Percentiles rank a stretch among this genome's conserved stretches.
phyloP scores from a whole-genome alignment of 2,888 invertebrate species.

The Papilio demoleus region DNA sequence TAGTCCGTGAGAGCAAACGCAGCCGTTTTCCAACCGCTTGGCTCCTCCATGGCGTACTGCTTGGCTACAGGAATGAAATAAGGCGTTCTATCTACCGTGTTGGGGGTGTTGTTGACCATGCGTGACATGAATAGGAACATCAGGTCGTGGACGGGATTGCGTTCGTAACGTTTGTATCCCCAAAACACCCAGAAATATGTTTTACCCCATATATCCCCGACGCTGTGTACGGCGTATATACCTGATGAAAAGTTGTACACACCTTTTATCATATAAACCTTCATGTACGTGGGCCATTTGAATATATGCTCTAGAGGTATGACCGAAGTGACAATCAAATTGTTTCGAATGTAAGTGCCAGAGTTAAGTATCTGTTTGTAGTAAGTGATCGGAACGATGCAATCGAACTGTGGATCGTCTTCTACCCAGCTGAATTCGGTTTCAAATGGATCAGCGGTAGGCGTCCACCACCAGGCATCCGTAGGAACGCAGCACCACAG shows the following conservation, averaged over 20 bases:
- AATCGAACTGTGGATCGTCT: constrained; percentile 34
- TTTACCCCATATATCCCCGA: constrained; percentile 32
- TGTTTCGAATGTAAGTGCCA: constrained; percentile 17
- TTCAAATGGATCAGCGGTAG: background rate
- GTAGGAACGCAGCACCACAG: background rate
- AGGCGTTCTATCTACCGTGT: background rate
- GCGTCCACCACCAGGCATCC: background rate
- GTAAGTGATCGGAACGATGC: constrained; percentile 25
- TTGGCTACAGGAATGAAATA: constrained; percentile 22
- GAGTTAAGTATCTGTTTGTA: background rate
- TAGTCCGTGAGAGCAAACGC: constrained; percentile 25
- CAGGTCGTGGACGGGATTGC: constrained; percentile 30
- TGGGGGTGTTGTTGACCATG: background rate
- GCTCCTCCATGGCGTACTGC: constrained; percentile 16
- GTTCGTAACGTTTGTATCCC: background rate
- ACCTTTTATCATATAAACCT: background rate
- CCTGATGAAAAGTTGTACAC: background rate
- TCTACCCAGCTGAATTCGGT: constrained; percentile 23
- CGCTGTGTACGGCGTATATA: background rate
- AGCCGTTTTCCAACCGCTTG: constrained; percentile 31
- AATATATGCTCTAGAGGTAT: constrained; percentile 23
- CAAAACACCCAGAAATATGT: constrained; percentile 27
- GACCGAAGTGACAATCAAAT: constrained; percentile 17
- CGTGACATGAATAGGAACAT: constrained; percentile 16
- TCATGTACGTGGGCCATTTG: background rate